Conservation (phyloP, 2,797 vertebrate species). For the Oceanodroma leucorhoa region DNA sequence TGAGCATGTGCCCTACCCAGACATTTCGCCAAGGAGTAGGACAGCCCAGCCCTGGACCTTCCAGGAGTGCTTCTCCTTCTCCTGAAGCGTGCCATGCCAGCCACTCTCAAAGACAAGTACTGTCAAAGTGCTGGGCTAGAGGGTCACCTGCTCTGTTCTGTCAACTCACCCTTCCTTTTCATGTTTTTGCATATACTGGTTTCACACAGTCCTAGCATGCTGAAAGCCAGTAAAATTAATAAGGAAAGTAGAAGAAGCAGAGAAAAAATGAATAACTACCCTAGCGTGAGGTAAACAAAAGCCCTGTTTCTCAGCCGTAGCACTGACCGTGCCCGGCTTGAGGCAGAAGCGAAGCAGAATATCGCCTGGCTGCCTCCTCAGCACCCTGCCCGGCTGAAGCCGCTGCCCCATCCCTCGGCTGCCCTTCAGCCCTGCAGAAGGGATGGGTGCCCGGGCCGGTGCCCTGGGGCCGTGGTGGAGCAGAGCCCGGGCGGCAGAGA, state of each 20-base stretch:
- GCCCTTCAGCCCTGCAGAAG: not conserved
- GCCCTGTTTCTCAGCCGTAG: not conserved
- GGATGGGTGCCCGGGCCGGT: fast-evolving
- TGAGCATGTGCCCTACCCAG: not conserved
- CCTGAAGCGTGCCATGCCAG: not conserved
- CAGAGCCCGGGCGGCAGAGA: not conserved
- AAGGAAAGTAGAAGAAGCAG: slow-evolving; percentile 45
- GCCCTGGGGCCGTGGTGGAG: fast-evolving
- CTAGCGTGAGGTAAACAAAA: slow-evolving; percentile 44
- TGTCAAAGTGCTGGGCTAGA: not conserved
- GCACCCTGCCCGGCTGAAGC: too few species aligned
- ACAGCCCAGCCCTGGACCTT: not conserved
- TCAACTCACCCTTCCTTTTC: not conserved
- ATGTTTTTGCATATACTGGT: slow-evolving; percentile 51
- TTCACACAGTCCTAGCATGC: not conserved
- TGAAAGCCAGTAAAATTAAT: slow-evolving; percentile 48
- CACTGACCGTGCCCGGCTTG: fast-evolving
- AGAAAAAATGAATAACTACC: slow-evolving; percentile 6
- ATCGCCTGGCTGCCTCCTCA: not conserved
- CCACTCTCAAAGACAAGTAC: not conserved
- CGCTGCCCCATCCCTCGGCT: not conserved
- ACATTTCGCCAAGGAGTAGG: not conserved
- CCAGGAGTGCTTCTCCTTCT: not conserved
- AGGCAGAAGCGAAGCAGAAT: not conserved
- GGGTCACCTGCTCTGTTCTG: not conserved